Evolutionary conservation across 2,888 invertebrate genomes (phyloP).

Genomic region (Antitype chi): DNA sequence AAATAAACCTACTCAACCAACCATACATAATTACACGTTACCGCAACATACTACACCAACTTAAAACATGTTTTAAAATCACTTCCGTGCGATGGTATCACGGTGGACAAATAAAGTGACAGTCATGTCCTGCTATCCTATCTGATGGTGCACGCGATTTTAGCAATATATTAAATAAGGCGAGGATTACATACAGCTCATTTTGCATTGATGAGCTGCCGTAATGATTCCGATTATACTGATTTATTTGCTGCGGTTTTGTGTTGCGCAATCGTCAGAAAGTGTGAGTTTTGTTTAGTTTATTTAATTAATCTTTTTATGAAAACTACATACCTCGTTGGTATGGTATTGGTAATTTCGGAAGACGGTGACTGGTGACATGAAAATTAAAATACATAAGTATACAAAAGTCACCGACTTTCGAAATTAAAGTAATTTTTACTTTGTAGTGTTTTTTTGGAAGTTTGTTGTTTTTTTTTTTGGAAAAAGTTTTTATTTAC

Average conservation of each 20-base stretch:
- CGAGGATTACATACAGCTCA: background rate
- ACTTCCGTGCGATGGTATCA: slow-evolving; percentile 54
- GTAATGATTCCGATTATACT: slow-evolving; percentile 64
- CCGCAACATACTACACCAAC: slow-evolving; percentile 12
- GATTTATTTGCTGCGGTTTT: slow-evolving; percentile 54
- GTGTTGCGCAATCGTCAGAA: slow-evolving; percentile 30
- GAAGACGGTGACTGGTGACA: too few species aligned
- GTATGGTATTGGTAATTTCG: too few species aligned
- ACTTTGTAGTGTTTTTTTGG: too few species aligned
- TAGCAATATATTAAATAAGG: slow-evolving; percentile 37
- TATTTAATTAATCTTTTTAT: background rate
- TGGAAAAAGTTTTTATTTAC: too few species aligned
- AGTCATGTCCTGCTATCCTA: slow-evolving; percentile 45
- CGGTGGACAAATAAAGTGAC: slow-evolving; percentile 45
- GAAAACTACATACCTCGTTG: background rate
- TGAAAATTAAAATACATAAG: too few species aligned
- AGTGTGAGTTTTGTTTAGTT: slow-evolving; percentile 52
- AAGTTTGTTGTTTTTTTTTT: too few species aligned
- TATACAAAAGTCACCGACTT: too few species aligned
- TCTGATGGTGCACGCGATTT: slow-evolving; percentile 63
- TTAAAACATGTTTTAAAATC: slow-evolving; percentile 35
- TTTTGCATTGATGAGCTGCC: slow-evolving; percentile 25
- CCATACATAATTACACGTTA: slow-evolving; percentile 15
- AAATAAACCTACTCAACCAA: slow-evolving; percentile 2
- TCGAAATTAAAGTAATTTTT: too few species aligned